Percentiles rank a stretch among this genome's conserved stretches.
Evolutionary conservation across 2,797 vertebrate genomes (phyloP).

Genomic region (Perodicticus potto): DNA sequence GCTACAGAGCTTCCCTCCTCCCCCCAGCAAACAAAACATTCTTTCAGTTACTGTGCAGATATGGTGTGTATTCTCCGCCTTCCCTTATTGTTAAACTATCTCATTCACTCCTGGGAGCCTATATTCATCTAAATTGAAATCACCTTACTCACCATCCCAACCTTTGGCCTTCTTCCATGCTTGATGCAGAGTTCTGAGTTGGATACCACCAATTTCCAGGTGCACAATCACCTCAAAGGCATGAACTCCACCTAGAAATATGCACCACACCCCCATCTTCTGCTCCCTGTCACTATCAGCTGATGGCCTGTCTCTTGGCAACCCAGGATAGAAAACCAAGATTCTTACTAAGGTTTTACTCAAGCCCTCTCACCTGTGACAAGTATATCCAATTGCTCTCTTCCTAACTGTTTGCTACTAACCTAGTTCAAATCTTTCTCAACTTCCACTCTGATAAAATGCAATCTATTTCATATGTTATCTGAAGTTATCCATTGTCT

Average conservation of each 20-base stretch:
- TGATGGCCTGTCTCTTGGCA: background rate
- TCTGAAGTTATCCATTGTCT: background rate
- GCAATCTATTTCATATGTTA: background rate
- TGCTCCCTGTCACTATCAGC: background rate
- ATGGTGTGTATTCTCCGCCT: background rate
- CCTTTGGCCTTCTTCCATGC: background rate
- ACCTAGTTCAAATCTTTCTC: background rate
- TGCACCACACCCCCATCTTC: background rate
- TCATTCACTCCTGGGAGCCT: background rate
- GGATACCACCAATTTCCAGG: background rate
- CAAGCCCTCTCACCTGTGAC: background rate
- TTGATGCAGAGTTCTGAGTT: background rate
- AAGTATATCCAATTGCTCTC: background rate
- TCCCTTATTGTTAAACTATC: background rate
- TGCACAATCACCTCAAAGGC: background rate
- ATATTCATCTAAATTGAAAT: conserved; percentile 23
- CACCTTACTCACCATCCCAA: background rate
- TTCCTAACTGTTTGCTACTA: background rate
- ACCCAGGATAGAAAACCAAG: background rate
- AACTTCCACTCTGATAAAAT: background rate
- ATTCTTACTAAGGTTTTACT: background rate
- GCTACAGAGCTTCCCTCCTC: background rate
- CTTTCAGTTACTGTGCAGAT: background rate
- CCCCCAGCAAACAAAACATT: background rate
- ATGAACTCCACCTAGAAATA: background rate